Evolutionary conservation across 2,888 invertebrate genomes (phyloP).

Genomic region (Trichogramma evanescens): DNA sequence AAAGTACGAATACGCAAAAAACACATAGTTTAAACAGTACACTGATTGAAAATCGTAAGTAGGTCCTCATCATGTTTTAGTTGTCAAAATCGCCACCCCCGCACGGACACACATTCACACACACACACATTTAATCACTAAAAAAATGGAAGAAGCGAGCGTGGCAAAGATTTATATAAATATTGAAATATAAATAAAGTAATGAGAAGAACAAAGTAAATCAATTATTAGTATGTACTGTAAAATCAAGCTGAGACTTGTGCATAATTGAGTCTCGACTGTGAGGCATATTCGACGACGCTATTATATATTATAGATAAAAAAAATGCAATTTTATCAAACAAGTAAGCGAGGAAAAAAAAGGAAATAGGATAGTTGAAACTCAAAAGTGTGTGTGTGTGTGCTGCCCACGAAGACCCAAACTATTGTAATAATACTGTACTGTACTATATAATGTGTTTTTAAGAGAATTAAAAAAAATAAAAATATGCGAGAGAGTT

Average conservation of each 20-base stretch:
- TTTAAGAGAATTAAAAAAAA: background rate
- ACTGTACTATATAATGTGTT: no score
- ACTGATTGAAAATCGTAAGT: conserved; percentile 40
- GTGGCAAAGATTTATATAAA: conserved; percentile 26
- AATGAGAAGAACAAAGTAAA: conserved; percentile 6
- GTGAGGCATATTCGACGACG: no score
- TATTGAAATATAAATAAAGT: conserved; percentile 2
- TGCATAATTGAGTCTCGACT: no score
- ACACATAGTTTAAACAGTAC: conserved; percentile 27
- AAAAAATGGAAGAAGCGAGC: conserved; percentile 14
- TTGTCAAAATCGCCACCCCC: conserved; percentile 17
- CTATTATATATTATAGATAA: no score
- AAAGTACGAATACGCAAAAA: no score
- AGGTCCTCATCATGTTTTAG: conserved; percentile 41
- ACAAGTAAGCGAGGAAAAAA: no score
- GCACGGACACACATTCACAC: background rate
- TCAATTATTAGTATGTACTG: background rate
- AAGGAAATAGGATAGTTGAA: no score
- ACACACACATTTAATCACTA: conserved; percentile 16
- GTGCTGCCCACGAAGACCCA: no score
- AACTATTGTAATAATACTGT: no score
- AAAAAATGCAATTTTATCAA: no score
- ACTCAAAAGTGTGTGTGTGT: no score
- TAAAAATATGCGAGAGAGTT: conserved; percentile 7
- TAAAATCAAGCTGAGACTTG: no score